Percentiles rank a stretch among this genome's conserved stretches.
These are phyloP conservation scores for Pollicipes pollicipes DNA, from an alignment of 1,140 invertebrate genomes.

Conservation along the genomic window DNA sequence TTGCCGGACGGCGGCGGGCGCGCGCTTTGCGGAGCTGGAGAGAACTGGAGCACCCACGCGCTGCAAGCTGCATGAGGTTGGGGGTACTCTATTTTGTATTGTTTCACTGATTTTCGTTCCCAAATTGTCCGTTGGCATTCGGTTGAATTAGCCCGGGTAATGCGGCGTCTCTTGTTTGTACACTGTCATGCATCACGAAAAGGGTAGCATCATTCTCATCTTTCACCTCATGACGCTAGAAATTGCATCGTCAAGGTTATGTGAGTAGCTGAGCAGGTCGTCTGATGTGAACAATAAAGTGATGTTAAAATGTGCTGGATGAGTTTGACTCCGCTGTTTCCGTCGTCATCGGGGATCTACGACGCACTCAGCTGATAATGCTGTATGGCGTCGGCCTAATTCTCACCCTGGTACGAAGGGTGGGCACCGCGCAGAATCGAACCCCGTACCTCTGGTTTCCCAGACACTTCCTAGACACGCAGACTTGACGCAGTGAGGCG, in stretches of 20 bases:
- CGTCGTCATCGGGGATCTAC: too few species aligned
- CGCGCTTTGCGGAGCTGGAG: too few species aligned
- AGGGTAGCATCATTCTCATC: background rate
- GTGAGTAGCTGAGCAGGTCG: background rate
- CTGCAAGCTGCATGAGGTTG: background rate
- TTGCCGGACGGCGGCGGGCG: background rate
- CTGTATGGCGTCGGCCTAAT: too few species aligned
- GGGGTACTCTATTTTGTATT: background rate
- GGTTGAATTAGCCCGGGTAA: too few species aligned
- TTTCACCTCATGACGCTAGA: background rate
- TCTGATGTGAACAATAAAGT: background rate
- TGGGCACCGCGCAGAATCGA: too few species aligned
- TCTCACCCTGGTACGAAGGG: too few species aligned
- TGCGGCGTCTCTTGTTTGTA: background rate
- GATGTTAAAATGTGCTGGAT: background rate
- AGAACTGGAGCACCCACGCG: too few species aligned
- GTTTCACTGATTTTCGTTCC: background rate
- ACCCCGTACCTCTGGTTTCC: too few species aligned
- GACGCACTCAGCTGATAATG: too few species aligned
- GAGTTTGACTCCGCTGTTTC: too few species aligned
- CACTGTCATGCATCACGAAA: background rate
- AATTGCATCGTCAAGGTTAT: conserved; percentile 1
- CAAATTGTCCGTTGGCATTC: background rate
- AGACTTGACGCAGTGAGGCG: too few species aligned
- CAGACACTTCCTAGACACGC: too few species aligned